Conservation (phyloP, 2,113 vertebrate genomes). For the Crocuta crocuta region DNA sequence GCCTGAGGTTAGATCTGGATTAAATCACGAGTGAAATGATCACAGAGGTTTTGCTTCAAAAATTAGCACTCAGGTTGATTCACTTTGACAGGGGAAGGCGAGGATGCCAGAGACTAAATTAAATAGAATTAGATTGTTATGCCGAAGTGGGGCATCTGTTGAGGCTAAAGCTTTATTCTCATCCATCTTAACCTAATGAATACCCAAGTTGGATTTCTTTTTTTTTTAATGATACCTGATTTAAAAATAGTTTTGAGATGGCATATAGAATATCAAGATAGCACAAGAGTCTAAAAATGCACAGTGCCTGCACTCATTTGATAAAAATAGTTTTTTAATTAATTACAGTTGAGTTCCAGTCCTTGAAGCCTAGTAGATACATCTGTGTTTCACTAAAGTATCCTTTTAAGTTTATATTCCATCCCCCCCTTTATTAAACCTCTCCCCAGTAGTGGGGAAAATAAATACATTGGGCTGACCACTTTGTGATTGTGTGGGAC, state of each 20-base stretch:
- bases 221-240: slow-evolving; percentile 71
- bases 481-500: neutral
- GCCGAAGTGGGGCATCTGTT: slow-evolving; percentile 88
- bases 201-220: slow-evolving; percentile 66
- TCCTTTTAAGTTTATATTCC: neutral
- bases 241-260: slow-evolving; percentile 75
- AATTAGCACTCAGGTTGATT: slow-evolving; percentile 90
- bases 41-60: slow-evolving; percentile 90
- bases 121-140: slow-evolving; percentile 87
- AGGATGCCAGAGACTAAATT: slow-evolving; percentile 89
- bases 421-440: neutral
- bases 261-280: slow-evolving; percentile 58
- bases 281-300: slow-evolving; percentile 63
- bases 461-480: neutral
- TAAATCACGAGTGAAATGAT: slow-evolving; percentile 91
- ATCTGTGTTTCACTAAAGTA: neutral
- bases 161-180: slow-evolving; percentile 80
- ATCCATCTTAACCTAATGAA: slow-evolving; percentile 80
- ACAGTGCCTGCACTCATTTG: slow-evolving; percentile 27
- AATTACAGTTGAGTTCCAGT: slow-evolving; percentile 69
- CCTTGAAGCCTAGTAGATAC: slow-evolving; percentile 8
- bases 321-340: slow-evolving; percentile 71
- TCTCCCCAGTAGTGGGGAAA: neutral
- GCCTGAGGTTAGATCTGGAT: slow-evolving; percentile 89
- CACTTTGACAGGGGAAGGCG: slow-evolving; percentile 90